Evolutionary conservation across 53 echinoderm and acorn worm species (phyloP), one percentile per base, ranked within the genome.

Genomic region (Stichopus horrens): DNA sequence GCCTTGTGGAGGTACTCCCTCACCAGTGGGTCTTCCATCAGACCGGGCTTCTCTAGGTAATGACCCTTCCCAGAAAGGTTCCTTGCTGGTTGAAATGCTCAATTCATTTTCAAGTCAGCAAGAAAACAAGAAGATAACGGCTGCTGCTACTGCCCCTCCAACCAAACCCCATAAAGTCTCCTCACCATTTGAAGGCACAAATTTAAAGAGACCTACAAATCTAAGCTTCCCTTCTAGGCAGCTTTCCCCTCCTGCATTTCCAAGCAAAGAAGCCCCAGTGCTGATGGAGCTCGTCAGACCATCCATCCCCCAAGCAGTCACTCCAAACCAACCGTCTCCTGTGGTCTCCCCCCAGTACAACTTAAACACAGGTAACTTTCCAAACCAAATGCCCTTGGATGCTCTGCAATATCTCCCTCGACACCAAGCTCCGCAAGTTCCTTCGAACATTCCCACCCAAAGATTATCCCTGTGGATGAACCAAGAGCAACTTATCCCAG

Each of bases 171-270:
- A 7, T 13, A 18, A 18, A 16, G 71, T 18, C 7, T 76, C 21
- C 23, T 83, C 21, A 16, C 83, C 58, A 73, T 89, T 59, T 78
- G 92, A 89, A 84, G 84, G 6, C 73, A 85, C 7, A 84, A 89
- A 76, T 71, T 71, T 68, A 66, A 92, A 65, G 79, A 89, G 73
- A 86, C 92, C 58, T 68, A 92, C 37, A 13, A 89, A 76, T 89
- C 85, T 54, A 86, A 76, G 53, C 55, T 90, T 90, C 59, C 90
- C 90, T 57, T 21, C 90, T 7, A 54, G 55, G 14, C 77, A 55
- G 77, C 75, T 7, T 74, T 58, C 76, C 23, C 74, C 20, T 52
- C 18, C 90, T 67, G 58, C 37, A 63, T 22, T 67, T 5, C 58
- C 83, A 5, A 65, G 52, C 60, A 85, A 85, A 16, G 66, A 59